Base-by-base conservation (phyloP, 2,888 invertebrate species). In the Himalopsyche anomala region DNA sequence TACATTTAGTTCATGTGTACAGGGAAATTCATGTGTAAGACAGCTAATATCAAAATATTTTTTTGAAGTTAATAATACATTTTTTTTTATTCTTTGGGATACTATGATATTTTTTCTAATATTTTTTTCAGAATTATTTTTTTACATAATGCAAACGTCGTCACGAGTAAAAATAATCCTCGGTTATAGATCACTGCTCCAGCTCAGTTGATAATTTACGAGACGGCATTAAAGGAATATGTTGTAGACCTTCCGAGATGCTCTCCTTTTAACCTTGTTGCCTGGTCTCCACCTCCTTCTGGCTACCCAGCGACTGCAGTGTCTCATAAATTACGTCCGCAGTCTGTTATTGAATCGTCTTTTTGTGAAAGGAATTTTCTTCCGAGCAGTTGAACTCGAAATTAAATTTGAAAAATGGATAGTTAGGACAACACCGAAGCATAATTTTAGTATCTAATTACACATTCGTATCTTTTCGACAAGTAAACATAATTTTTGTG, bases 281-380 rank as follows among this genome's bases (percentile, higher is more conserved):
- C 12, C 36, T 38, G 38, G 74, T 74, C 15, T 74, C 38, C 36
- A 36, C 74, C 74, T 74, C 38, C 19, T 62, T 19, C 12, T 74
- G 38, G 74, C 12, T 36, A 38, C 38, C 38, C 12, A 74, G 74
- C 38, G 74, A 36, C 74, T 74, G 74, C 74, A 74, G 28, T 74
- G 36, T 74, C 74, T 74, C 74, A 74, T 74, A 74, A 74, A 74
- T 74, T 74, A 74, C 38, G 36, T 38, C 74, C 74, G 74, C 74
- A 15, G 15, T 36, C 38, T 38, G 28, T 74, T 74, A 74, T 74
- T 74, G 74, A 74, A 74, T 74, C 38, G 5, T 74, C 19, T 19
- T 19, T 62, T 38, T 74, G 28, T 74, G 36, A 74, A 74, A 36
- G 74, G 12, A 12, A 36, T 36, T 74, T 74, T 62, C 36, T 36